phyloP scores from a whole-genome alignment of 2,113 vertebrate genomes.

The Colistium nudipinnis region DNA sequence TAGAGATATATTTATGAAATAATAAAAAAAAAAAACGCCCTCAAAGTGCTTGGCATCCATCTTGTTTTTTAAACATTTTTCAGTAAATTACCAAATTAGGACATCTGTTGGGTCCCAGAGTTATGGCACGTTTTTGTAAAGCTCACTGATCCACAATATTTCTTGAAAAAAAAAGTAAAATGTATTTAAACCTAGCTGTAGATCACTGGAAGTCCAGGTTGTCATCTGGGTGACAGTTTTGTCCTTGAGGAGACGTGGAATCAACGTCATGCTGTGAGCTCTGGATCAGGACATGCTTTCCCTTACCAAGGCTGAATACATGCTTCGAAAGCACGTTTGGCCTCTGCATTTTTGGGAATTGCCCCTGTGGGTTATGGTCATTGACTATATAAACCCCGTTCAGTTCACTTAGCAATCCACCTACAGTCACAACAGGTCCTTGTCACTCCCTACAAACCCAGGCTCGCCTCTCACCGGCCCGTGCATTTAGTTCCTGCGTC shows the following conservation, averaged over 20 bases:
- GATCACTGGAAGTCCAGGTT: conserved; percentile 37
- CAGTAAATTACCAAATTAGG: not conserved
- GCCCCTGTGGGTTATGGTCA: not conserved
- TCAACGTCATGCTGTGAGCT: conserved; percentile 31
- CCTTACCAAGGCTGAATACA: conserved; percentile 70
- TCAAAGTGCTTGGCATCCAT: not conserved
- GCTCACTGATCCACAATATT: not conserved
- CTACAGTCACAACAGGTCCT: not conserved
- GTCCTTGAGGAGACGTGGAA: conserved; percentile 67
- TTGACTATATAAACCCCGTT: conserved; percentile 70
- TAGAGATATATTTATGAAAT: too few species aligned
- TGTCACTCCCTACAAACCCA: not conserved
- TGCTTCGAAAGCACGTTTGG: conserved; percentile 24
- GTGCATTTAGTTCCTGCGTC: not conserved
- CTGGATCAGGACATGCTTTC: conserved; percentile 78
- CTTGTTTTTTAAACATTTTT: not conserved
- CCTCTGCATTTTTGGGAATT: conserved; percentile 22
- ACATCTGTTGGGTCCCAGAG: not conserved
- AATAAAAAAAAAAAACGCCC: too few species aligned
- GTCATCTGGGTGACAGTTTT: conserved; percentile 57
- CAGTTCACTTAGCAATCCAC: conserved; percentile 5
- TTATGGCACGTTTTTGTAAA: not conserved
- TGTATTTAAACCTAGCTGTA: conserved; percentile 14
- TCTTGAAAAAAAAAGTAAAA: not conserved
- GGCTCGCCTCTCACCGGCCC: not conserved